Conservation (phyloP, 1,140 invertebrate species). For the Drosophila asahinai region DNA sequence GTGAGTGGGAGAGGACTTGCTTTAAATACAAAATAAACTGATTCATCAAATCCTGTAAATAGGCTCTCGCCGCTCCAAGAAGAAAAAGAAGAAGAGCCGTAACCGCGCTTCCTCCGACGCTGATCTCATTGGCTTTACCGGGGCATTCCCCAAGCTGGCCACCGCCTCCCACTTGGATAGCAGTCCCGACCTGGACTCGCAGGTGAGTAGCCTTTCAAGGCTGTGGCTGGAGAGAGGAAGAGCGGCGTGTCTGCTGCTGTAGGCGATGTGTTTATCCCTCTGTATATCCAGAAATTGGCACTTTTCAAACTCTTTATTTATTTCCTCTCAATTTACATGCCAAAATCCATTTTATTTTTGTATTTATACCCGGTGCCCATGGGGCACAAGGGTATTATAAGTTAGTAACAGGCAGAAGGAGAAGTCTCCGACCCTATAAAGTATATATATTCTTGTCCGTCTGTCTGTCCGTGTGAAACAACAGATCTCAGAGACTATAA, state of each 20-base stretch:
- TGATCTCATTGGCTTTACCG: slow-evolving; percentile 44
- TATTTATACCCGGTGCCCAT: no score
- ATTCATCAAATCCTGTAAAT: no score
- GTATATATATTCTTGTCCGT: no score
- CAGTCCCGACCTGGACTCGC: slow-evolving; percentile 35
- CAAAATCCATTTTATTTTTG: neutral
- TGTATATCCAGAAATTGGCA: slow-evolving; percentile 14
- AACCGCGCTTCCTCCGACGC: slow-evolving; percentile 1
- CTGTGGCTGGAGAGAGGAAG: neutral
- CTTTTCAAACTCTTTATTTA: neutral
- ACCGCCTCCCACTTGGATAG: slow-evolving; percentile 19
- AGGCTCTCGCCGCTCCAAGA: neutral
- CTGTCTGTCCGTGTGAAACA: no score
- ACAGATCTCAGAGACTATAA: no score
- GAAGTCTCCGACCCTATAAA: no score
- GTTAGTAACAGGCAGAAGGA: no score
- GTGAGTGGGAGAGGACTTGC: neutral
- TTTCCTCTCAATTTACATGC: neutral
- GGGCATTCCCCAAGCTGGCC: slow-evolving; percentile 37
- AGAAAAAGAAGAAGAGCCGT: neutral
- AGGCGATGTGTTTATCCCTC: slow-evolving; percentile 8
- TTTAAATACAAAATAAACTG: no score
- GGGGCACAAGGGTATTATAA: no score
- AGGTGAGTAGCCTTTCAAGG: slow-evolving; percentile 41
- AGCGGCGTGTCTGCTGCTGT: neutral